Conservation (phyloP, 2,888 invertebrate genomes). For the Tinea trinotella region DNA sequence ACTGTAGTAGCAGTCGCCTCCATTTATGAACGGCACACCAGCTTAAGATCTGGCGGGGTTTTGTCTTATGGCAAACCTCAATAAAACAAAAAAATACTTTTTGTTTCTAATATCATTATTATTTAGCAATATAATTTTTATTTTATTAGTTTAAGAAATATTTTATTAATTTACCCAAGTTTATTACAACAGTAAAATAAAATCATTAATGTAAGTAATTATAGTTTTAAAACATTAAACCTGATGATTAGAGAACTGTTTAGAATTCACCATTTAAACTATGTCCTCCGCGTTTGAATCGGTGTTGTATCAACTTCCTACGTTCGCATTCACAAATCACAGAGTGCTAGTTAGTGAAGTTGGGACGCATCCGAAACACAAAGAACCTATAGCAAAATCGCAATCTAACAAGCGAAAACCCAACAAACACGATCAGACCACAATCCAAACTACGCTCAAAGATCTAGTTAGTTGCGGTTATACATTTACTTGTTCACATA, state of each 20-base stretch:
- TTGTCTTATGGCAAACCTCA: too few species aligned
- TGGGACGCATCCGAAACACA: constrained; percentile 48
- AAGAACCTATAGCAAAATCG: constrained; percentile 59
- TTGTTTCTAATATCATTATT: too few species aligned
- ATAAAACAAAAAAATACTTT: too few species aligned
- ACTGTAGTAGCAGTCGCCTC: too few species aligned
- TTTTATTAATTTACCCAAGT: too few species aligned
- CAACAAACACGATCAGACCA: constrained; percentile 47
- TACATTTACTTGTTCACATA: neutral
- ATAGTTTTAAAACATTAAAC: too few species aligned
- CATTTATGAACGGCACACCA: too few species aligned
- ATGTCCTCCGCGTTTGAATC: neutral
- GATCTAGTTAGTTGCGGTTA: constrained; percentile 60
- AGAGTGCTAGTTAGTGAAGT: constrained; percentile 59
- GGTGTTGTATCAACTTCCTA: constrained; percentile 6
- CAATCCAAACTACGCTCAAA: constrained; percentile 61
- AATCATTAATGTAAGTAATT: too few species aligned
- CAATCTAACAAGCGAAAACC: constrained; percentile 50
- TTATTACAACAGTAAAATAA: too few species aligned
- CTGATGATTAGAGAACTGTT: neutral
- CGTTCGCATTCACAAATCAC: neutral
- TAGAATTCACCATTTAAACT: neutral
- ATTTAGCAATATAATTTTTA: too few species aligned
- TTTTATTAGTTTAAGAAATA: too few species aligned
- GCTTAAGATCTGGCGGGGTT: too few species aligned